Evolutionary conservation across 2,113 vertebrate species (phyloP), one percentile per base, ranked within the genome.

Genomic region (Mixornis gularis): DNA sequence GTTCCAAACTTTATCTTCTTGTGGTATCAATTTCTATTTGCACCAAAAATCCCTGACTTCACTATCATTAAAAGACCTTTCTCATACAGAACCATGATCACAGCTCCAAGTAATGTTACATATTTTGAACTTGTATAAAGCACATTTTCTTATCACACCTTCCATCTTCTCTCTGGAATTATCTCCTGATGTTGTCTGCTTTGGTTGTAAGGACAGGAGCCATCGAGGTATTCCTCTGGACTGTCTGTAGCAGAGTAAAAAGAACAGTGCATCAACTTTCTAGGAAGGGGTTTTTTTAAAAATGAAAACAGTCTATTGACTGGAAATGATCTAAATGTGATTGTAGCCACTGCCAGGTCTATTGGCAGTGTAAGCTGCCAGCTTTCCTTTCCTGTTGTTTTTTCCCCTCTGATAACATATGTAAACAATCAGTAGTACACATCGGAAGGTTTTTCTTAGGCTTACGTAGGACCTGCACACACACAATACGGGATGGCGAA

Each of bases 381-480:
- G 85, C 76, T 96, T 93, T 95, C 87, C 89, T 91, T 95, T 95
- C 85, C 87, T 80, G 79, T 36, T 93, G 73, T 92, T 72, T 72
- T 92, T 79, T 32, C 2, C 53, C 41, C 69, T 89, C 93, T 90
- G 94, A 95, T 95, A 93, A 95, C 87, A 38, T 78, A 55, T 72
- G 92, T 79, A 88, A 96, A 95, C 81, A 95, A 80, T 88, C 87
- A 66, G 79, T 92, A 94, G 85, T 91, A 91, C 89, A 92, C 85
- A 89, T 93, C 56, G 79, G 90, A 80, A 80, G 62, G 55, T 86
- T 87, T 90, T 46, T 63, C 80, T 51, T 29, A 51, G 70, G 34
- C 74, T 96, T 91, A 82, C 85, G 87, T 36, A 95, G 87, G 79
- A 79, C 59, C 71, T 41, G 74, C 86, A 94, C 77, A 90, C 72